A percentile compares a stretch with the other conserved stretches of the same genome.
Evolutionary conservation across 2,113 vertebrate species (phyloP).

Genomic region (Crypturellus undulatus): DNA sequence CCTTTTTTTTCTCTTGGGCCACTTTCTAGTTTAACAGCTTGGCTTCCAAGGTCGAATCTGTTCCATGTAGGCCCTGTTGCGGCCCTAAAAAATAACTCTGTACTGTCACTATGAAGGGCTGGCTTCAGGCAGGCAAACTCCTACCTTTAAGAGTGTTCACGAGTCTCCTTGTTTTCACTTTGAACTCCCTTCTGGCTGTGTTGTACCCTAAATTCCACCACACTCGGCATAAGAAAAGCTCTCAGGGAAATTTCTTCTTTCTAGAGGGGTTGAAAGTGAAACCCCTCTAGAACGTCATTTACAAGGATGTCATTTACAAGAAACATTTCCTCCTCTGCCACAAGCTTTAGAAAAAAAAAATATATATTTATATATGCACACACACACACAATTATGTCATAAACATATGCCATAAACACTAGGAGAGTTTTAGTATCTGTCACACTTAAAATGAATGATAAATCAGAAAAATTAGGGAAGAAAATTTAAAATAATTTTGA

Average conservation of each 20-base stretch:
- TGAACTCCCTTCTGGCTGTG: neutral
- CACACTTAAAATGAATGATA: neutral
- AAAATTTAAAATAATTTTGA: neutral
- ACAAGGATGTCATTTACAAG: accelerated
- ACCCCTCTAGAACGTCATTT: no score
- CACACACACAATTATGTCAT: neutral
- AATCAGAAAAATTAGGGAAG: neutral
- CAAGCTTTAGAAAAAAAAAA: neutral
- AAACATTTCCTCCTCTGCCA: neutral
- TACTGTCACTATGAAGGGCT: accelerated
- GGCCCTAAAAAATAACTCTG: accelerated
- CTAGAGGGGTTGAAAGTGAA: neutral
- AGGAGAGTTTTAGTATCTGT: neutral
- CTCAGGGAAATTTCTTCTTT: neutral
- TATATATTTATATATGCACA: no score
- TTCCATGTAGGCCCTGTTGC: neutral
- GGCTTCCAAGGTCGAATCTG: neutral
- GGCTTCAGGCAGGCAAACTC: accelerated
- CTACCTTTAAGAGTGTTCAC: neutral
- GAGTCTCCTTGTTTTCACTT: neutral
- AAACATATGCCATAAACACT: neutral
- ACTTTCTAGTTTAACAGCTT: neutral
- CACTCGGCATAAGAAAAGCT: neutral
- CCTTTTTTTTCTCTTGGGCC: neutral
- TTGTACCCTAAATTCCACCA: neutral